phyloP scores from a whole-genome alignment of 2,797 vertebrate species.

The Aselliscus stoliczkanus region DNA sequence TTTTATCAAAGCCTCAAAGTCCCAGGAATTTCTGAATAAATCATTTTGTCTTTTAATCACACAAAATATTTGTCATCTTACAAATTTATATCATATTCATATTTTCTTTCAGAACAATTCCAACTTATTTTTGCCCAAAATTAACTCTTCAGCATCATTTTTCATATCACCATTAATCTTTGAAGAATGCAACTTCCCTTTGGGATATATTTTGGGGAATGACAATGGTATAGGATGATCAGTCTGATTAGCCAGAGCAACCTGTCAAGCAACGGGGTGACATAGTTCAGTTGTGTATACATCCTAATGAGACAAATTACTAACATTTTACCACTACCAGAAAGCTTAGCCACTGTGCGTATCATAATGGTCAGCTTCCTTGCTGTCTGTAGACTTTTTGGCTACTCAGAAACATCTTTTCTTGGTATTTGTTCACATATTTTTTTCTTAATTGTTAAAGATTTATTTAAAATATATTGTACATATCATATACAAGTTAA shows the following conservation, averaged over 20 bases:
- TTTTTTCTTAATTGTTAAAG: neutral
- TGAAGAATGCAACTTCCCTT: neutral
- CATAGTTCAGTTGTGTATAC: neutral
- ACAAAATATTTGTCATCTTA: neutral
- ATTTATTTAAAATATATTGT: neutral
- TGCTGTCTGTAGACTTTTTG: neutral
- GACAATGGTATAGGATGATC: neutral
- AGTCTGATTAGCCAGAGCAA: neutral
- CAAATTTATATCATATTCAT: neutral
- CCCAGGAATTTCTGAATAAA: slow-evolving; percentile 5
- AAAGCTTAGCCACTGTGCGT: neutral
- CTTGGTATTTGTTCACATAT: neutral
- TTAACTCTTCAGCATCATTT: neutral
- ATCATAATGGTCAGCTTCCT: neutral
- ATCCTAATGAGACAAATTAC: neutral
- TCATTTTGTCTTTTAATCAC: neutral
- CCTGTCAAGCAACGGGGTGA: neutral
- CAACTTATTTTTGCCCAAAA: neutral
- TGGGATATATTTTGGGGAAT: neutral
- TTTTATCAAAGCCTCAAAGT: slow-evolving; percentile 10
- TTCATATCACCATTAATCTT: neutral
- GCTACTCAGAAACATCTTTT: neutral
- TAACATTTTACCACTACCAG: neutral
- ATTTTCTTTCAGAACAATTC: slow-evolving; percentile 4
- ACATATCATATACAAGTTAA: neutral